phyloP scores from a whole-genome alignment of 1,140 invertebrate genomes.

The Hyposmocoma kahamanoa region DNA sequence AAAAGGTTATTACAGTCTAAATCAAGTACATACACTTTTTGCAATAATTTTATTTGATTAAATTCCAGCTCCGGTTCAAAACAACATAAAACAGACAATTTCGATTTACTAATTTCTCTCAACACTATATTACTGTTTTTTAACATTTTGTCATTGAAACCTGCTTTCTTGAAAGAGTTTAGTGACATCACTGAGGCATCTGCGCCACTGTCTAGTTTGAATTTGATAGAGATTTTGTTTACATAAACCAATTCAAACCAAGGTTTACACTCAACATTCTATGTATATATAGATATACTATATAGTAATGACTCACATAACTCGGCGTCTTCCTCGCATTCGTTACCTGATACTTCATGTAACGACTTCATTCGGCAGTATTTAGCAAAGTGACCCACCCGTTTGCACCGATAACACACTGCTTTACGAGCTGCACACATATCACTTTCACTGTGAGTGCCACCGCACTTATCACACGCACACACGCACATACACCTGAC shows the following conservation, averaged over 20 bases:
- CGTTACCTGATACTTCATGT: too few relatives aligned
- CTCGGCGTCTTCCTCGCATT: not conserved
- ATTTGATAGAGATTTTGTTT: not conserved
- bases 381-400: not conserved
- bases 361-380: not conserved
- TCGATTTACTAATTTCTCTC: not conserved
- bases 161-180: not conserved
- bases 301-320: not conserved
- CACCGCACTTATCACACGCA: not conserved
- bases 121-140: not conserved
- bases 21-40: too few relatives aligned
- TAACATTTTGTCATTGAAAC: not conserved
- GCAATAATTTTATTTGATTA: too few relatives aligned
- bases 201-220: slow-evolving; percentile 2
- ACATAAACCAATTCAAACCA: not conserved
- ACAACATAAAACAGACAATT: not conserved
- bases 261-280: not conserved
- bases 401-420: not conserved
- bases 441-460: not conserved
- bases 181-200: not conserved
- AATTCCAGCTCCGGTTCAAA: not conserved
- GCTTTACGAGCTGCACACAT: not conserved
- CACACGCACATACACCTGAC: too few relatives aligned
- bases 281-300: not conserved
- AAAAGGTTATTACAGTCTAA: too few relatives aligned